Percentiles rank a stretch among this genome's conserved stretches.
Evolutionary conservation across 2,888 invertebrate genomes (phyloP).

Genomic region (Dermolepida albohirtum): DNA sequence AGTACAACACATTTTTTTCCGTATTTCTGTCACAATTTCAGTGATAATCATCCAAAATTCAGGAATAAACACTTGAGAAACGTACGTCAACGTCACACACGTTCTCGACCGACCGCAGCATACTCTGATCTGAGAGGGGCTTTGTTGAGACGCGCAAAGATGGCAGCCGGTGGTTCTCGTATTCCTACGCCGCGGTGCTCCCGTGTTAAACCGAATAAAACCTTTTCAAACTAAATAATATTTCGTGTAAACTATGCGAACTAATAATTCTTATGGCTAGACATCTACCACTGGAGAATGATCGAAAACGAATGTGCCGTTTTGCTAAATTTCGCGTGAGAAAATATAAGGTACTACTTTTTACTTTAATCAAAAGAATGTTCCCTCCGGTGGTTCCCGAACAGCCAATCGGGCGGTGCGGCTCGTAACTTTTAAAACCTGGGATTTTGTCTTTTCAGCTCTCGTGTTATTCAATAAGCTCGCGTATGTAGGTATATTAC

Average conservation of each 20-base stretch:
- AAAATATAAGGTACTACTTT: conserved; percentile 59
- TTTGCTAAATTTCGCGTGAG: conserved; percentile 49
- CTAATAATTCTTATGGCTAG: neutral
- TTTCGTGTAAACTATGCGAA: neutral
- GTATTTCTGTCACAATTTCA: conserved; percentile 39
- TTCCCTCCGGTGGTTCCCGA: conserved; percentile 45
- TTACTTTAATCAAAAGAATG: conserved; percentile 57
- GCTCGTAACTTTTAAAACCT: conserved; percentile 34
- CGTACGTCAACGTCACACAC: conserved; percentile 37
- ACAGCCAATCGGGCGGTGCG: conserved; percentile 41
- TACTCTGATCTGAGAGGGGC: conserved; percentile 53
- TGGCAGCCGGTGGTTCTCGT: conserved; percentile 59
- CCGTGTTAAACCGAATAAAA: conserved; percentile 12
- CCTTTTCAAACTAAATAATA: neutral
- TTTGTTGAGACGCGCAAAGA: conserved; percentile 62
- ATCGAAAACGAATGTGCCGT: neutral
- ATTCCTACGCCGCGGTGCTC: conserved; percentile 57
- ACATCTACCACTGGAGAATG: neutral
- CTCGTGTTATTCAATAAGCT: conserved; percentile 2
- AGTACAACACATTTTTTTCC: conserved; percentile 55
- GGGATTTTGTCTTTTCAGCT: conserved; percentile 17
- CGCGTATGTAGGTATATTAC: conserved; percentile 6
- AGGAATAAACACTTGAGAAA: conserved; percentile 28
- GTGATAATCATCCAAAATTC: conserved; percentile 35
- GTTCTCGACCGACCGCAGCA: conserved; percentile 48